Percentiles rank a stretch among this genome's conserved stretches.
These are phyloP conservation scores for Eupithecia dodoneata DNA, from an alignment of 2,888 invertebrate species.

Conservation along the genomic window DNA sequence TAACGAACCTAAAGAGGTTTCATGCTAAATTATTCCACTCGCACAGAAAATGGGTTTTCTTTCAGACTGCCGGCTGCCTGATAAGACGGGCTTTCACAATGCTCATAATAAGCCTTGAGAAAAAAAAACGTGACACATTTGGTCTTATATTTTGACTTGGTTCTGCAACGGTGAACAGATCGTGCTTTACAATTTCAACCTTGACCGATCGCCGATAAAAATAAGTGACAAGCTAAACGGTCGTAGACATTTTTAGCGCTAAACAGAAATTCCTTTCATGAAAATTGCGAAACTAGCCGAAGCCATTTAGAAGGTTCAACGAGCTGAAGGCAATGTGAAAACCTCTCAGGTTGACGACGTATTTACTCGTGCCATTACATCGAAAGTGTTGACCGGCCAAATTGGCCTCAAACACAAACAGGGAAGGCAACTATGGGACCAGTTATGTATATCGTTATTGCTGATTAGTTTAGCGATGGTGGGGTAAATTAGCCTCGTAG, in stretches of 20 bases:
- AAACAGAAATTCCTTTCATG: slow-evolving; percentile 1
- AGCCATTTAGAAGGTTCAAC: slow-evolving; percentile 12
- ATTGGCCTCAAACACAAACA: slow-evolving; percentile 52
- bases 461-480: slow-evolving; percentile 27
- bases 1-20: slow-evolving; percentile 29
- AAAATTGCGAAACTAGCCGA: slow-evolving; percentile 13
- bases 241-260: background rate
- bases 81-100: background rate
- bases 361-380: slow-evolving; percentile 46
- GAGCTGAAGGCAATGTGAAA: slow-evolving; percentile 21
- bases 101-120: background rate
- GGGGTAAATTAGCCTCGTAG: background rate
- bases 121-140: background rate
- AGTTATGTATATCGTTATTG: slow-evolving; percentile 43
- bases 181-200: background rate
- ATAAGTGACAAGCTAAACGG: background rate
- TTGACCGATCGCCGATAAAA: slow-evolving; percentile 4
- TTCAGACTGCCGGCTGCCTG: background rate
- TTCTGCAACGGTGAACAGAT: background rate
- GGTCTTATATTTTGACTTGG: background rate
- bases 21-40: background rate
- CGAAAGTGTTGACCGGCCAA: slow-evolving; percentile 49
- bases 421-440: slow-evolving; percentile 26
- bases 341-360: slow-evolving; percentile 33
- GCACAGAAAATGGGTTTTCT: background rate